phyloP scores from a whole-genome alignment of 2,888 invertebrate species.

The Nycteola revayana region DNA sequence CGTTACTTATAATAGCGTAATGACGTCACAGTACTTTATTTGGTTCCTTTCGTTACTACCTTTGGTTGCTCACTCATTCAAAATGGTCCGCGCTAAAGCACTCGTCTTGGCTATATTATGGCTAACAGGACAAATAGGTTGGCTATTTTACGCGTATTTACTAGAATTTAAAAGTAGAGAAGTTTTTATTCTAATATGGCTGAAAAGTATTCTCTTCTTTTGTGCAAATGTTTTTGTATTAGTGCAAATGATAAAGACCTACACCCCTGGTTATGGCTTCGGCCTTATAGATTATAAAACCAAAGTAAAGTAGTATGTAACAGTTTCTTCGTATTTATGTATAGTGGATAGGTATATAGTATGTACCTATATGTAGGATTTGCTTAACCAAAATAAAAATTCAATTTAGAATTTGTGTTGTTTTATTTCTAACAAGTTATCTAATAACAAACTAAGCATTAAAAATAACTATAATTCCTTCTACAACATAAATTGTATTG shows the following conservation, averaged over 20 bases:
- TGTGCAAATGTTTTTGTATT: conserved; percentile 88
- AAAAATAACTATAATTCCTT: conserved; percentile 41
- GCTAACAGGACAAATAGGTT: conserved; percentile 89
- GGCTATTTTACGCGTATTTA: conserved; percentile 95
- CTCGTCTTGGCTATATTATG: conserved; percentile 81
- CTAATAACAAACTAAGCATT: conserved; percentile 41
- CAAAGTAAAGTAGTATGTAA: conserved; percentile 12
- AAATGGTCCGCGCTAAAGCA: conserved; percentile 73
- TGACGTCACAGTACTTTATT: conserved; percentile 98
- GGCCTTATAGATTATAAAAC: conserved; percentile 33
- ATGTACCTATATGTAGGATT: not conserved
- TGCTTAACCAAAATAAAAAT: conserved; percentile 20
- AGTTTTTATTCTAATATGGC: conserved; percentile 92
- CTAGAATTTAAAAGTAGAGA: conserved; percentile 94
- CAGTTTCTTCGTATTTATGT: not conserved
- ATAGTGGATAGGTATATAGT: not conserved
- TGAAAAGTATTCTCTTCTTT: conserved; percentile 92
- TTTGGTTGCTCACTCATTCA: conserved; percentile 87
- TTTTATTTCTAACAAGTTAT: conserved; percentile 59
- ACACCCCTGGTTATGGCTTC: conserved; percentile 56
- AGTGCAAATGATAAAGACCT: conserved; percentile 76
- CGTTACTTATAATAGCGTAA: conserved; percentile 96
- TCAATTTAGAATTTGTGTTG: conserved; percentile 23
- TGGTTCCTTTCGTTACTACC: conserved; percentile 97
- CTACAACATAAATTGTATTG: conserved; percentile 42